Evolutionary conservation across 1,140 invertebrate species (phyloP).

Genomic region (Meloidogyne floridensis): DNA sequence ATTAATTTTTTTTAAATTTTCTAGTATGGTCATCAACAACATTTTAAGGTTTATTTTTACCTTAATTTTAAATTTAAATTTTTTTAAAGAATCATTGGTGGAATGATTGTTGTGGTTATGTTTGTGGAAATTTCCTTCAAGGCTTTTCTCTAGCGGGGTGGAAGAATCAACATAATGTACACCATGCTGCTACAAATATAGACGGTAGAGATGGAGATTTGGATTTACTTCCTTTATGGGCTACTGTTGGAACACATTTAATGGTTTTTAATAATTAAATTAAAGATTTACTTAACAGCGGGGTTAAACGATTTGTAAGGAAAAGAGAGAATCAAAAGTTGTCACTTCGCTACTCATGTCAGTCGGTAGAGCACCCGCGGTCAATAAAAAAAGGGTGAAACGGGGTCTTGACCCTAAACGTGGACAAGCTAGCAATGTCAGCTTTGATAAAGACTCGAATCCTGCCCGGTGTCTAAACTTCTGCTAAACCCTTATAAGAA

Average conservation of each 20-base stretch:
- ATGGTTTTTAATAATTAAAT: conserved; percentile 40
- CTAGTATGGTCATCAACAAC: conserved; percentile 26
- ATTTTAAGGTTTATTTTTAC: conserved; percentile 7
- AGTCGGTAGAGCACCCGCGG: too few relatives aligned
- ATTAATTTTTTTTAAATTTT: conserved; percentile 14
- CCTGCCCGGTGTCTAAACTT: too few relatives aligned
- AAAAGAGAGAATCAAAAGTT: neutral
- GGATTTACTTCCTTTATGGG: conserved; percentile 63
- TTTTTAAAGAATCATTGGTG: conserved; percentile 41
- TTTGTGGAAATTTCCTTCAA: conserved; percentile 61
- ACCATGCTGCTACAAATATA: conserved; percentile 65
- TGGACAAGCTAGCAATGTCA: too few relatives aligned
- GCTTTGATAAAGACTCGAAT: too few relatives aligned
- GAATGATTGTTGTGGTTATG: conserved; percentile 54
- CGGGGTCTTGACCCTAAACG: too few relatives aligned
- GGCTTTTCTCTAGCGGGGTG: conserved; percentile 64
- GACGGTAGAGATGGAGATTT: conserved; percentile 62
- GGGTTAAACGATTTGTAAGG: too few relatives aligned
- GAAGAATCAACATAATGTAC: conserved; percentile 65
- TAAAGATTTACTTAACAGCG: too few relatives aligned
- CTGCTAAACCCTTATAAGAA: too few relatives aligned
- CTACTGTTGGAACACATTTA: conserved; percentile 60
- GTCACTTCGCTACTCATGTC: too few relatives aligned
- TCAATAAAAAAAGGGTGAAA: too few relatives aligned
- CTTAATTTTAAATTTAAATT: neutral